phyloP scores from a whole-genome alignment of 64 coral and sea anemone species.

The Actinia equina region DNA sequence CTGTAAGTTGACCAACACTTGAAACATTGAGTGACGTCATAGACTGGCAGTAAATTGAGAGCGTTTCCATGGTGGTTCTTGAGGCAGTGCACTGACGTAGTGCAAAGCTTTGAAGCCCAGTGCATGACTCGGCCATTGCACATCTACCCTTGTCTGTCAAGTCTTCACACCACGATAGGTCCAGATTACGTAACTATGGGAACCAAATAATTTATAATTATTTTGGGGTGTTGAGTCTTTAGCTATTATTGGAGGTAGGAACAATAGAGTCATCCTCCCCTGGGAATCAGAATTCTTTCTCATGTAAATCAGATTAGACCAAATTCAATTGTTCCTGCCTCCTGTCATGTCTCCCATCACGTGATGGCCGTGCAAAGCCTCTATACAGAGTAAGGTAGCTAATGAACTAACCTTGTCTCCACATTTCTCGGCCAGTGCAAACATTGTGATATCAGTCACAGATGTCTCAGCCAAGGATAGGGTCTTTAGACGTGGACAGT shows the following conservation, averaged over 20 bases:
- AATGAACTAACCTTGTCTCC: conserved; percentile 33
- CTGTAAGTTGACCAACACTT: conserved; percentile 49
- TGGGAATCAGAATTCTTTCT: no score
- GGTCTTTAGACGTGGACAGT: conserved; percentile 24
- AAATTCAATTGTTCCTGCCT: no score
- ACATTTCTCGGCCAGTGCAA: conserved; percentile 42
- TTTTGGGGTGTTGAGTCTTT: not conserved
- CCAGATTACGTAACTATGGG: conserved; percentile 55
- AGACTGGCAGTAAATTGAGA: conserved; percentile 48
- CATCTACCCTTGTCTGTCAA: conserved; percentile 73
- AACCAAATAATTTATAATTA: not conserved
- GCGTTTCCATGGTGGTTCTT: conserved; percentile 22
- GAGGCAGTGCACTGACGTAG: conserved; percentile 70
- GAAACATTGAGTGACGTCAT: conserved; percentile 64
- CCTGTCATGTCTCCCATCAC: no score
- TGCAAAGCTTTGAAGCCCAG: conserved; percentile 33
- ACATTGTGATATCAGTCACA: conserved; percentile 59
- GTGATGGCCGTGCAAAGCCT: no score
- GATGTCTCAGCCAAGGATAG: conserved; percentile 69
- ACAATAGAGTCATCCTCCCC: no score
- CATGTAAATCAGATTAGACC: no score
- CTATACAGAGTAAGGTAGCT: no score
- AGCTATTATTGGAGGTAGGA: no score
- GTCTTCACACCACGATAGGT: conserved; percentile 87
- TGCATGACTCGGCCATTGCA: conserved; percentile 38